Evolutionary conservation across 2,113 vertebrate species (phyloP).

Genomic region (Chaetops frenatus): DNA sequence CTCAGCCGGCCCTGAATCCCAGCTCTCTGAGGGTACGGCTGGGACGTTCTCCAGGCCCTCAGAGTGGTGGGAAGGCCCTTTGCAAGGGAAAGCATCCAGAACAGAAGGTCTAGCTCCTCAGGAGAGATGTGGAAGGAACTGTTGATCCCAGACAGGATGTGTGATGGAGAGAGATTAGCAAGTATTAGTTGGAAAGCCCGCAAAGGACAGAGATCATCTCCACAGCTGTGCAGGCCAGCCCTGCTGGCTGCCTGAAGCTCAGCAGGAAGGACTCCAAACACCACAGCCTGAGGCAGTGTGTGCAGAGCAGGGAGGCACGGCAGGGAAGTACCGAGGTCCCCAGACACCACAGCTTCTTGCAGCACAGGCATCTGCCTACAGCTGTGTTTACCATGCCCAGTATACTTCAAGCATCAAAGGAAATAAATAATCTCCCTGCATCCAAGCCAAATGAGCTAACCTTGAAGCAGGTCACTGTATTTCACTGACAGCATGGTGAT

Average conservation of each 20-base stretch:
- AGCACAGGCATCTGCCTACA: neutral
- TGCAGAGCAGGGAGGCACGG: neutral
- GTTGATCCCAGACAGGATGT: neutral
- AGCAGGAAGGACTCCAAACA: neutral
- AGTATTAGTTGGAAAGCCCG: neutral
- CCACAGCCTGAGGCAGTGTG: accelerated
- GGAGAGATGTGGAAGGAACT: neutral
- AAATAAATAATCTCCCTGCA: neutral
- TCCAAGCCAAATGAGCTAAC: neutral
- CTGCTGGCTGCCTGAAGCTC: neutral
- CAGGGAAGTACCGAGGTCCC: neutral
- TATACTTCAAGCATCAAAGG: neutral
- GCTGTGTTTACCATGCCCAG: neutral
- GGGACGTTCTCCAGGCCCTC: neutral
- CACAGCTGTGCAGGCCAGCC: neutral
- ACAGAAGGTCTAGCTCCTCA: neutral
- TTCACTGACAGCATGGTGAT: neutral
- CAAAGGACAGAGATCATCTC: neutral
- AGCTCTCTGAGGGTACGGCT: neutral
- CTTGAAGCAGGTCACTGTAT: neutral
- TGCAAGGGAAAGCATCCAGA: neutral
- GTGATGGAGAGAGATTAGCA: neutral
- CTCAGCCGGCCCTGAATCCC: neutral
- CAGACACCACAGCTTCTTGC: neutral
- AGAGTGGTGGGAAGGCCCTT: neutral